A percentile compares a stretch with the other conserved stretches of the same genome.
These are phyloP conservation scores for Trachops cirrhosus DNA, from an alignment of 2,797 vertebrate genomes.

Conservation along the genomic window DNA sequence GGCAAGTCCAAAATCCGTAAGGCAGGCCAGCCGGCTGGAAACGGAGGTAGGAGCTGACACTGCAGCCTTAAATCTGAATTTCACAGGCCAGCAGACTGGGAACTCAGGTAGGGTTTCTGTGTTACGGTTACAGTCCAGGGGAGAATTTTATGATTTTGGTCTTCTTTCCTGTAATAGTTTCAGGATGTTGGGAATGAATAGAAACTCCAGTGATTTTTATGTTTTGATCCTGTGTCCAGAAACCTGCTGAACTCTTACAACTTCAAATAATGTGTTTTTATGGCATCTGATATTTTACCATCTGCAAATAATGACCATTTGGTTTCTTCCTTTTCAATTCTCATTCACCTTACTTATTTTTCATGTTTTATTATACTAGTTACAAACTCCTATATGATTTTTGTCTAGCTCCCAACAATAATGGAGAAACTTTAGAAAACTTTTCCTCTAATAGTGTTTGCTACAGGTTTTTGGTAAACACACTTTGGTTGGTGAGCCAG, in stretches of 20 bases:
- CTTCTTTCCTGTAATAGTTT: neutral
- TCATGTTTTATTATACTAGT: neutral
- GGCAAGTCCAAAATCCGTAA: neutral
- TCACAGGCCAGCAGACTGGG: neutral
- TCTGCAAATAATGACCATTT: neutral
- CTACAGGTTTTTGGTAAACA: neutral
- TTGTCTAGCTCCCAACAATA: neutral
- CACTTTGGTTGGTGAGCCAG: neutral
- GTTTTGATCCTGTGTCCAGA: neutral
- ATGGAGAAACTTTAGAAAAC: neutral
- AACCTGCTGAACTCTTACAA: neutral
- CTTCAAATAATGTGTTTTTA: neutral
- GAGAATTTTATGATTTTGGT: neutral
- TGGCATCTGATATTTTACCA: neutral
- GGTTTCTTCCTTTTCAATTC: neutral
- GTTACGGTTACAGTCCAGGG: neutral
- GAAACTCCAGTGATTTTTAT: neutral
- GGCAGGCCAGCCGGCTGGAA: neutral
- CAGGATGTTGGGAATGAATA: neutral
- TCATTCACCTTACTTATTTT: neutral
- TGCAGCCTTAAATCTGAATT: neutral
- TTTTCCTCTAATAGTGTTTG: neutral
- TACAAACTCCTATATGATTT: neutral
- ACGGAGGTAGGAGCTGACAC: neutral
- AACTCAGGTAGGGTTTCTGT: neutral